Evolutionary conservation across 2,113 vertebrate species (phyloP).

Genomic region (Syngnathus floridae): DNA sequence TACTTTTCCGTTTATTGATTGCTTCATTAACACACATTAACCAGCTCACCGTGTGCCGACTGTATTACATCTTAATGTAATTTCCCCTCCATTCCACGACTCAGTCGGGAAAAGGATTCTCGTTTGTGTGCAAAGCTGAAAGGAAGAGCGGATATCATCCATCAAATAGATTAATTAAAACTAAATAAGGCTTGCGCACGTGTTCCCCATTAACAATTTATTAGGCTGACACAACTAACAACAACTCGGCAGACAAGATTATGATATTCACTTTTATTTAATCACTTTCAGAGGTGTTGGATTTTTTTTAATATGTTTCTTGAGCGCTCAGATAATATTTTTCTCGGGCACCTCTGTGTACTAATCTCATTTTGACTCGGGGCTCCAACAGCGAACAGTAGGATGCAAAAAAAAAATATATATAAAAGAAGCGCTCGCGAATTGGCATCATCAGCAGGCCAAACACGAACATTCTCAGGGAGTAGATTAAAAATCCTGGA

Average conservation of each 20-base stretch:
- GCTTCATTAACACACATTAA: slow-evolving; percentile 43
- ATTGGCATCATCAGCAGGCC: not conserved
- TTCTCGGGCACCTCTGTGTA: not conserved
- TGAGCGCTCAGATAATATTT: not conserved
- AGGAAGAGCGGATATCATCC: slow-evolving; percentile 13
- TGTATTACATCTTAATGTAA: slow-evolving; percentile 38
- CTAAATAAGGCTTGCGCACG: not conserved
- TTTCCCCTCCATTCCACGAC: slow-evolving; percentile 38
- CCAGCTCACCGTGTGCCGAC: slow-evolving; percentile 18
- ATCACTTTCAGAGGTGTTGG: not conserved
- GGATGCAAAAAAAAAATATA: not conserved
- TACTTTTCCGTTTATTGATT: slow-evolving; percentile 21
- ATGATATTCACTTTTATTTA: not conserved
- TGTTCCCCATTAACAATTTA: not conserved
- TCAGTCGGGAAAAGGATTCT: slow-evolving; percentile 23
- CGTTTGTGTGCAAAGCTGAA: slow-evolving; percentile 10
- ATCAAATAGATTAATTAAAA: slow-evolving; percentile 19
- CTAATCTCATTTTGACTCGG: slow-evolving; percentile 1
- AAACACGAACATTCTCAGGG: slow-evolving; percentile 6
- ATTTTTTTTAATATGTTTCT: not conserved
- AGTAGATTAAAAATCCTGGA: not conserved
- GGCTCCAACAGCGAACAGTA: not conserved
- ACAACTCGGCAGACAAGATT: not conserved
- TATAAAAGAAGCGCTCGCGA: not conserved
- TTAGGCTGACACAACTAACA: not conserved